phyloP scores from a whole-genome alignment of 2,797 vertebrate species.

The Myripristis murdjan region DNA sequence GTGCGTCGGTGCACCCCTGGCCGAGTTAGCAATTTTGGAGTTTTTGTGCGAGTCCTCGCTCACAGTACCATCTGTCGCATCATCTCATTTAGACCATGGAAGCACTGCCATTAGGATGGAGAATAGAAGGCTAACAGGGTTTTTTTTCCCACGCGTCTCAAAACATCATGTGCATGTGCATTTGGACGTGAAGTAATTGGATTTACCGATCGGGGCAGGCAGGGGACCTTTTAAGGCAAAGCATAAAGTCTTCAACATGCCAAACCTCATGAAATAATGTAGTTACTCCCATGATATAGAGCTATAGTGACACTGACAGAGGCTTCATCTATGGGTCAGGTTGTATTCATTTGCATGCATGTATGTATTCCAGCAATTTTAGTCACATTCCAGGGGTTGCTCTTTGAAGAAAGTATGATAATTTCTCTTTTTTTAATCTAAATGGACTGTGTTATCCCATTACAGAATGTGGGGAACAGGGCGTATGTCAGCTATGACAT shows the following conservation, averaged over 20 bases:
- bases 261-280: conserved; percentile 23
- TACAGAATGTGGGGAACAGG: no score
- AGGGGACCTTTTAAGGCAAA: conserved; percentile 35
- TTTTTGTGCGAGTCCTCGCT: conserved; percentile 30
- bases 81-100: conserved; percentile 5
- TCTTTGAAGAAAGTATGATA: neutral
- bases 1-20: conserved; percentile 32
- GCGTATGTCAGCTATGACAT: neutral
- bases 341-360: neutral
- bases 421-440: neutral
- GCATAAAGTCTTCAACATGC: neutral
- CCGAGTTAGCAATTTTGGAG: conserved; percentile 28
- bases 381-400: no score
- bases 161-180: conserved; percentile 31
- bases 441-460: no score
- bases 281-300: conserved; percentile 23
- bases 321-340: neutral
- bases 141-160: conserved; percentile 27
- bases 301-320: conserved; percentile 4
- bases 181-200: conserved; percentile 40
- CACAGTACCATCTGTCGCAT: conserved; percentile 44
- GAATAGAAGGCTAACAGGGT: neutral
- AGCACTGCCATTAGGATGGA: conserved; percentile 7
- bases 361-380: neutral
- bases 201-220: conserved; percentile 35